These are phyloP conservation scores for Nebria salina DNA, from an alignment of 2,888 invertebrate genomes.

Conservation along the genomic window DNA sequence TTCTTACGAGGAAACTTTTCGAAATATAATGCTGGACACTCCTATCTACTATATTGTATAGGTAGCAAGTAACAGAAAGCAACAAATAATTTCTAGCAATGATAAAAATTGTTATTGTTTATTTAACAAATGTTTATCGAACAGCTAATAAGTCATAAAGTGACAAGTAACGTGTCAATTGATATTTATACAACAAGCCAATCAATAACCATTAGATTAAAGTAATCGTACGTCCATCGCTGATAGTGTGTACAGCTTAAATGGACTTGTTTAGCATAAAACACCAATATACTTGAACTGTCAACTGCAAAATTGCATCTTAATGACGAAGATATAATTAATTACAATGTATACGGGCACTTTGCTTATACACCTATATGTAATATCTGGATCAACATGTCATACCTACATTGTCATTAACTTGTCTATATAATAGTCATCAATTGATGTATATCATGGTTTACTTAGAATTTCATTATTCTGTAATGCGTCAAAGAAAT, in stretches of 20 bases:
- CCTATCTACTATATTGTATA: too few relatives aligned
- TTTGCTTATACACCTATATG: not conserved
- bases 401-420: constrained; percentile 13
- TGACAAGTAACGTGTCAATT: constrained; percentile 24
- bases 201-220: constrained; percentile 39
- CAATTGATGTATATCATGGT: constrained; percentile 4
- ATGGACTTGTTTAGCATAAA: constrained; percentile 35
- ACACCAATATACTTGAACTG: constrained; percentile 38
- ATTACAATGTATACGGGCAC: constrained; percentile 23
- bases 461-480: not conserved
- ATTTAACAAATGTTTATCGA: not conserved
- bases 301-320: constrained; percentile 42
- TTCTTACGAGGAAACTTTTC: not conserved
- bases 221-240: constrained; percentile 24
- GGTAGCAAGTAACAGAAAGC: too few relatives aligned
- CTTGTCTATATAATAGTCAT: constrained; percentile 6
- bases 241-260: constrained; percentile 12
- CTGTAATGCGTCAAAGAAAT: too few relatives aligned
- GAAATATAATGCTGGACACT: too few relatives aligned
- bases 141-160: not conserved
- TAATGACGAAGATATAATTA: constrained; percentile 43
- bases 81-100: not conserved
- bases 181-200: constrained; percentile 30
- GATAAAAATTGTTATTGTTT: not conserved
- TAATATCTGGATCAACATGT: constrained; percentile 18